These are phyloP conservation scores for Maconellicoccus hirsutus DNA, from an alignment of 1,140 invertebrate species.

Conservation along the genomic window DNA sequence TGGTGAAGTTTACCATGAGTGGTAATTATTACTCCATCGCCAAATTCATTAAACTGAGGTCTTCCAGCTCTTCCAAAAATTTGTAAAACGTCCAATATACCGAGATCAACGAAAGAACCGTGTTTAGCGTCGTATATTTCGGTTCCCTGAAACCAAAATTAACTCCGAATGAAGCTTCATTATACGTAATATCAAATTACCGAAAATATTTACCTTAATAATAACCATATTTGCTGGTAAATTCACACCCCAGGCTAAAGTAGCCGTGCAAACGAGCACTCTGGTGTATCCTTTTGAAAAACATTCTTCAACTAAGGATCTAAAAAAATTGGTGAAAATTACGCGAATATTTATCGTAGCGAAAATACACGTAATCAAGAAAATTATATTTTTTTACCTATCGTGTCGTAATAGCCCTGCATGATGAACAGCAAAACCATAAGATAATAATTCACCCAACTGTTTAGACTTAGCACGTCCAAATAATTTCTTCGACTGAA, in stretches of 20 bases:
- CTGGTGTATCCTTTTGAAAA: constrained; percentile 82
- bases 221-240: constrained; percentile 95
- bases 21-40: constrained; percentile 94
- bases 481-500: constrained; percentile 50
- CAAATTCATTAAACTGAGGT: constrained; percentile 79
- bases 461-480: constrained; percentile 60
- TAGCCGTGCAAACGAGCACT: constrained; percentile 93
- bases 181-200: constrained; percentile 16
- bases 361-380: not conserved
- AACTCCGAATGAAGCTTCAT: constrained; percentile 24
- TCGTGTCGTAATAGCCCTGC: constrained; percentile 85
- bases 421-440: constrained; percentile 91
- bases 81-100: constrained; percentile 95
- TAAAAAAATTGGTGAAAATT: constrained; percentile 33
- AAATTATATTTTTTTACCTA: constrained; percentile 38
- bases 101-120: constrained; percentile 87
- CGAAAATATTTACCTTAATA: constrained; percentile 60
- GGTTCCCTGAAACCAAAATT: constrained; percentile 60
- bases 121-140: constrained; percentile 95
- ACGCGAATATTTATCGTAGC: not conserved
- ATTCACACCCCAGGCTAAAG: constrained; percentile 98
- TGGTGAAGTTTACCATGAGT: constrained; percentile 82
- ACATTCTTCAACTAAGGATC: constrained; percentile 74
- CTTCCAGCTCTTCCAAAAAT: constrained; percentile 97
- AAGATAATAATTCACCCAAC: constrained; percentile 66